Percentiles rank a stretch among this genome's conserved stretches.
phyloP scores from a whole-genome alignment of 2,113 vertebrate genomes.

The Carettochelys insculpta region DNA sequence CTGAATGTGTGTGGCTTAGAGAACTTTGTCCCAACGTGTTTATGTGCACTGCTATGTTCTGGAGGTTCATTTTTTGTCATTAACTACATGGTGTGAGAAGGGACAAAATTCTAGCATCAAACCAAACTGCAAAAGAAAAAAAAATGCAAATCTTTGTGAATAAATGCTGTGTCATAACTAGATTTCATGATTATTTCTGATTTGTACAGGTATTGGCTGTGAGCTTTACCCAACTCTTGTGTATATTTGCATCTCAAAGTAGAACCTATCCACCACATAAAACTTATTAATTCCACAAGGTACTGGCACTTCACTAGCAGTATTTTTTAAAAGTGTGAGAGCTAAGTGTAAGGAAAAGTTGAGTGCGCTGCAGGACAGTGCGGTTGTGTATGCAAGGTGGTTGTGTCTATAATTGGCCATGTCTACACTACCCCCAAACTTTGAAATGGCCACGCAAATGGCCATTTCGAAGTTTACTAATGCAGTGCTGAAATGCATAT shows the following conservation, averaged over 20 bases:
- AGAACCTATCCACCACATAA: background rate
- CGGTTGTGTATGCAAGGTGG: background rate
- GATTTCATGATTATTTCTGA: conserved; percentile 50
- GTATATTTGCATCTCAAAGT: conserved; percentile 1
- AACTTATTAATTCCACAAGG: background rate
- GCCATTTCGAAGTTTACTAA: too few species aligned
- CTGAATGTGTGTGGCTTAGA: background rate
- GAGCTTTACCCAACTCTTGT: conserved; percentile 57
- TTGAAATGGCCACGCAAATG: too few species aligned
- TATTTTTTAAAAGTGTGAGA: too few species aligned
- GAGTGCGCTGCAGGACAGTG: too few species aligned
- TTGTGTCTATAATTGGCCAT: background rate
- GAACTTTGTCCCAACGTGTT: accelerated
- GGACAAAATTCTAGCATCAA: background rate
- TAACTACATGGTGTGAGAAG: background rate
- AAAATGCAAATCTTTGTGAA: conserved; percentile 35
- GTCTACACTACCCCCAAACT: too few species aligned
- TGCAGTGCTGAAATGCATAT: too few species aligned
- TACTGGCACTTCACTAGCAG: conserved; percentile 12
- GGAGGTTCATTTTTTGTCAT: background rate
- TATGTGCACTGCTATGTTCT: accelerated
- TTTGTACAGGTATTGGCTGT: conserved; percentile 43
- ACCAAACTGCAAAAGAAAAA: conserved; percentile 17
- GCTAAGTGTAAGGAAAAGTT: background rate
- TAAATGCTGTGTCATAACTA: conserved; percentile 47